Base-by-base conservation (phyloP, 2,888 invertebrate species). In the Stratiomys singularior region DNA sequence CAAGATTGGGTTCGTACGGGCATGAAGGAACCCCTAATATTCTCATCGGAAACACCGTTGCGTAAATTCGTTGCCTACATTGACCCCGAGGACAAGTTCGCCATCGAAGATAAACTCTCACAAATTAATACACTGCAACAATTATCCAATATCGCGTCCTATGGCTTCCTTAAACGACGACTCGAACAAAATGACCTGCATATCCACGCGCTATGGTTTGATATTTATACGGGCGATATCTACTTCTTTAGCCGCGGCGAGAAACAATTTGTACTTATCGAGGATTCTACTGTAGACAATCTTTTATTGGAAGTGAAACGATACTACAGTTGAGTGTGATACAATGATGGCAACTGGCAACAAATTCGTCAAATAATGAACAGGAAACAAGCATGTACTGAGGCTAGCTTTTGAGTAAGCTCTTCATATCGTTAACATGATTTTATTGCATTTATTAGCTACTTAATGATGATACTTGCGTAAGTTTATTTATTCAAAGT, bases 141-240 rank as follows among this genome's bases (percentile, higher is more conserved):
- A 86, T 88, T 97, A 80, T 95, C 97, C 85, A 97, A 98, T 85
- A 92, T 98, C 66, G 95, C 96, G 1, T 96, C 96, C 15, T 97
- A 98, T 85, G 95, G 96, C 56, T 96, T 97, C 88, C 88, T 98
- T 47, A 94, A 94, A 83, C 92, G 92, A 80, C 91, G 95, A 1
- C 88, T 98, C 18, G 92, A 94, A 85, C 91, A 90, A 60, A 93
- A 95, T 82, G 92, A 96, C 84, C 89, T 97, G 58, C 95, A 95
- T 83, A 93, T 98, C 81, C 97, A 96, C 84, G 98, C 98, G 0
- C 88, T 99, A 52, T 99, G 98, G 98, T 98, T 98, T 86, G 98
- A 98, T 86, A 96, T 99, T 85, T 97, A 97, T 85, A 96, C 96
- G 0, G 98, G 97, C 0, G 96, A 98, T 86, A 95, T 98, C 83